These are phyloP conservation scores for Brachionus sp. DNA, from an alignment of 1,140 invertebrate species.

Conservation along the genomic window DNA sequence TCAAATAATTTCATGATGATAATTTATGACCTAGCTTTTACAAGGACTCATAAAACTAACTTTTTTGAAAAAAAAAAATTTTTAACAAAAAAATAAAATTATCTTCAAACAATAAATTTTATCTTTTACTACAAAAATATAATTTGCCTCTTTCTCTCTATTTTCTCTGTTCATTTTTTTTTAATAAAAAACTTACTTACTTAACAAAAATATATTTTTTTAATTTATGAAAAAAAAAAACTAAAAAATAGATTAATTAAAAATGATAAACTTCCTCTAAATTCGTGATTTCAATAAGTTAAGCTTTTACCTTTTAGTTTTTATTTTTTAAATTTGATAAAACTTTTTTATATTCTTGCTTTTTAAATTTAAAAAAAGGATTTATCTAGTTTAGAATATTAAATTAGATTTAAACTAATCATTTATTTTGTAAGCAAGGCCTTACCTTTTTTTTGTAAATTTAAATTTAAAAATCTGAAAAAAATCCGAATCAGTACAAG, in stretches of 20 bases:
- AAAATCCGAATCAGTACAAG: background rate
- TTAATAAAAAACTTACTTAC: too few relatives aligned
- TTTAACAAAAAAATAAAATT: background rate
- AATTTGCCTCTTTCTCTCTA: background rate
- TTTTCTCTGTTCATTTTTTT: too few relatives aligned
- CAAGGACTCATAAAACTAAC: background rate
- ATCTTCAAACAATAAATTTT: background rate
- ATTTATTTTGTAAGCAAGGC: background rate
- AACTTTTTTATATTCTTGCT: too few relatives aligned
- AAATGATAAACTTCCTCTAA: background rate
- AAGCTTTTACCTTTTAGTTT: too few relatives aligned
- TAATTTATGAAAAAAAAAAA: background rate
- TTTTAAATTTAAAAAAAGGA: too few relatives aligned
- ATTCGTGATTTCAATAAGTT: background rate
- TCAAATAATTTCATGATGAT: background rate
- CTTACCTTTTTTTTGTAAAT: background rate
- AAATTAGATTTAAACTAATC: background rate
- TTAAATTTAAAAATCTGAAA: background rate
- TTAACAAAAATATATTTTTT: too few relatives aligned
- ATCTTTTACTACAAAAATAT: background rate
- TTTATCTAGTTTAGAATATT: too few relatives aligned
- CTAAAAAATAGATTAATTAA: background rate
- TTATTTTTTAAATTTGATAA: too few relatives aligned
- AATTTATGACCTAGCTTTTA: background rate
- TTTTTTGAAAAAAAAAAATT: background rate